These are phyloP conservation scores for Aotus griseimembra DNA, from an alignment of 2,797 vertebrate species.

Conservation along the genomic window DNA sequence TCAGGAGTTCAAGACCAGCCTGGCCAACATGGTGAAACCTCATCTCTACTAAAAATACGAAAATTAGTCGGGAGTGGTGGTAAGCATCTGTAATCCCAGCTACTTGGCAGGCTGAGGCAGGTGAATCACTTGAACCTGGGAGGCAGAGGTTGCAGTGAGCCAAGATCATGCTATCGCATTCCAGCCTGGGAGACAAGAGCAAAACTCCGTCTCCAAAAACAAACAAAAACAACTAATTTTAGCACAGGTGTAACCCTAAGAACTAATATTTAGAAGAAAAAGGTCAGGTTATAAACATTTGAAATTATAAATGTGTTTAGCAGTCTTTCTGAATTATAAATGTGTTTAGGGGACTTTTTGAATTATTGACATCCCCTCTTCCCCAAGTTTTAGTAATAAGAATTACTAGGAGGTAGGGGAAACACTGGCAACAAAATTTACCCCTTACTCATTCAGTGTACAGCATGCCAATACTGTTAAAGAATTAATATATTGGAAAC, in stretches of 20 bases:
- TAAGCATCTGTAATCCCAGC: too few relatives aligned
- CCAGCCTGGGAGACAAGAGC: too few relatives aligned
- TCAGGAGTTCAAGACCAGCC: too few relatives aligned
- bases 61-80: too few relatives aligned
- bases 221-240: neutral
- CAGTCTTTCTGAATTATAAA: neutral
- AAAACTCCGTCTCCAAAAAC: too few relatives aligned
- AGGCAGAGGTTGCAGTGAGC: too few relatives aligned
- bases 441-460: neutral
- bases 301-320: neutral
- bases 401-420: neutral
- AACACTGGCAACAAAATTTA: neutral
- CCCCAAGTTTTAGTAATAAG: neutral
- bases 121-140: too few relatives aligned
- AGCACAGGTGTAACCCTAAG: neutral
- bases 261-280: neutral
- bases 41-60: too few relatives aligned
- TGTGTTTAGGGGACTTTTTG: neutral
- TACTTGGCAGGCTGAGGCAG: too few relatives aligned
- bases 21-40: too few relatives aligned
- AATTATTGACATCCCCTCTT: neutral
- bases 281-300: neutral
- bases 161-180: too few relatives aligned
- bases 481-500: neutral
- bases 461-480: neutral